These are phyloP conservation scores for Epizoanthus scotinus DNA, from an alignment of 92 coral and sea anemone species.

Conservation along the genomic window DNA sequence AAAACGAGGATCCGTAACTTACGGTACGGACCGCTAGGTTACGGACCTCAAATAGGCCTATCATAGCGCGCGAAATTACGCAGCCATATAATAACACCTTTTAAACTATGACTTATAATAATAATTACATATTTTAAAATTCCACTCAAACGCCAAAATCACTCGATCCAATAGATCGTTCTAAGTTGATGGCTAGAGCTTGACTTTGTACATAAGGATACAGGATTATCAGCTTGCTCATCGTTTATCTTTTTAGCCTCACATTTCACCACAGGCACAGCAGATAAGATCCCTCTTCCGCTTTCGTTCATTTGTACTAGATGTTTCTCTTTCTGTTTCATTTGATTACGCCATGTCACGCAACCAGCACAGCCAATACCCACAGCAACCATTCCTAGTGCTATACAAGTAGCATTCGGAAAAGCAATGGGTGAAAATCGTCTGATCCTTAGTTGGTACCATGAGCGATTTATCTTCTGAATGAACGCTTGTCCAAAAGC, in stretches of 20 bases:
- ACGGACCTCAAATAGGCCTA: too few species aligned
- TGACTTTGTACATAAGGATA: neutral
- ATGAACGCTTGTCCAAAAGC: neutral
- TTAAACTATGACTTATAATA: too few species aligned
- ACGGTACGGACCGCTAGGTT: too few species aligned
- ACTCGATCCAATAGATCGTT: too few species aligned
- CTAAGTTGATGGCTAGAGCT: too few species aligned
- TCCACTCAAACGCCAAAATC: too few species aligned
- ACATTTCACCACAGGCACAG: conserved; percentile 13
- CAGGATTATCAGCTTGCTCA: neutral
- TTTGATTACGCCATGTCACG: conserved; percentile 13
- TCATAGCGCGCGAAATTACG: too few species aligned
- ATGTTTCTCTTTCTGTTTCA: neutral
- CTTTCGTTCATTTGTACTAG: neutral
- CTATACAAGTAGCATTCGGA: neutral
- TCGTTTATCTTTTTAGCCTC: neutral
- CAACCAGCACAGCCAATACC: conserved; percentile 29
- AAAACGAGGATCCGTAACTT: too few species aligned
- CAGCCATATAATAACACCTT: too few species aligned
- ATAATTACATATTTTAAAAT: too few species aligned
- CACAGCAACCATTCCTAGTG: conserved; percentile 10
- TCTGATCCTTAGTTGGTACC: neutral
- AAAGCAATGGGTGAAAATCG: conserved; percentile 6
- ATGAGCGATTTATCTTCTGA: neutral
- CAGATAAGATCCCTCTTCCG: conserved; percentile 1